phyloP scores from a whole-genome alignment of 2,888 invertebrate genomes.

The Folsomia candida region DNA sequence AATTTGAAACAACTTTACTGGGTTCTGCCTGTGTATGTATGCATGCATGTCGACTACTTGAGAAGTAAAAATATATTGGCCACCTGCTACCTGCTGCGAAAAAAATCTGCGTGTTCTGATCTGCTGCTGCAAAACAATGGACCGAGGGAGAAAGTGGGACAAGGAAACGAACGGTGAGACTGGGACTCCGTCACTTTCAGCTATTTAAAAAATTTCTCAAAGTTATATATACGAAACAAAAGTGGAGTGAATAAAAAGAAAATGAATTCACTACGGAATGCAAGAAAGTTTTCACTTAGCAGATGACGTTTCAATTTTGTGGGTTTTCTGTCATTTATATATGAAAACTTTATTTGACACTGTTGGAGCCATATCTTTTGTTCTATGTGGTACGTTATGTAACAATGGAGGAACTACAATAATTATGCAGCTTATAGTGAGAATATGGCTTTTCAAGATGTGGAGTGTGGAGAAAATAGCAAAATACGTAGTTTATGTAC shows the following conservation, averaged over 20 bases:
- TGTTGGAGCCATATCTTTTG: no score
- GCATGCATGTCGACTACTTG: neutral
- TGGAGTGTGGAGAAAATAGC: no score
- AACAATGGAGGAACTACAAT: no score
- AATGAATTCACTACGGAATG: neutral
- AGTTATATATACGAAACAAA: no score
- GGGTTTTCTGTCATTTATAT: neutral
- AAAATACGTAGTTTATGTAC: no score
- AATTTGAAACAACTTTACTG: constrained; percentile 11
- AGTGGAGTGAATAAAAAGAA: neutral
- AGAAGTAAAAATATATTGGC: constrained; percentile 13
- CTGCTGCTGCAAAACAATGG: neutral
- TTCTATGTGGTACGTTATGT: no score
- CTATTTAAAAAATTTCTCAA: neutral
- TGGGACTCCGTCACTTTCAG: neutral
- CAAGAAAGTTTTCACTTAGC: neutral
- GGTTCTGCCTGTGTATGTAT: neutral
- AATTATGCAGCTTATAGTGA: no score
- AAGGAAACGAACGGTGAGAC: neutral
- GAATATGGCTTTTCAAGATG: no score
- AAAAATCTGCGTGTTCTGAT: neutral
- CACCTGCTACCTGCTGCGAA: constrained; percentile 15
- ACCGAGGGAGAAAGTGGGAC: neutral
- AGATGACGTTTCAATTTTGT: neutral
- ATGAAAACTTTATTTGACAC: neutral